These are phyloP conservation scores for Coluber constrictor DNA, from an alignment of 2,797 vertebrate species.

Conservation along the genomic window DNA sequence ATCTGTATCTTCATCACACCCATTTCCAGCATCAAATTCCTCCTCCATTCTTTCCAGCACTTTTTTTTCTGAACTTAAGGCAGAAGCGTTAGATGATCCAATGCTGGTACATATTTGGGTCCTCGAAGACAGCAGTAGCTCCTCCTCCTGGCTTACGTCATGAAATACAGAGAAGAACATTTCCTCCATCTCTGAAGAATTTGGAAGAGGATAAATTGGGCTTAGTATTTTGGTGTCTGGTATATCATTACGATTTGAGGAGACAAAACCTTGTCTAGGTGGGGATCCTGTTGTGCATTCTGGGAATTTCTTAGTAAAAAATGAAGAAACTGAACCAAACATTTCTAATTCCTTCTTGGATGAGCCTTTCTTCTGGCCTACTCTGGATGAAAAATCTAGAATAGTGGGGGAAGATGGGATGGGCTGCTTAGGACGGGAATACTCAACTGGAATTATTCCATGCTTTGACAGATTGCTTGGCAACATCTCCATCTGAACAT, in stretches of 20 bases:
- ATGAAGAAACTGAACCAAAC: not conserved
- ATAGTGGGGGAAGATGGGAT: too few relatives aligned
- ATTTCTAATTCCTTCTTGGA: not conserved
- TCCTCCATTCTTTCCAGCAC: not conserved
- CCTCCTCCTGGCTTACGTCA: not conserved
- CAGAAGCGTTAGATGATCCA: too few relatives aligned
- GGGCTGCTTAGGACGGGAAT: not conserved
- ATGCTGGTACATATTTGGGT: not conserved
- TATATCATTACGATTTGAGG: not conserved
- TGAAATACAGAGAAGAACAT: not conserved
- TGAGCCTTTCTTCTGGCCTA: not conserved
- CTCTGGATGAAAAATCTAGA: not conserved
- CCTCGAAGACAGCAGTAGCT: not conserved
- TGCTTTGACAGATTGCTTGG: not conserved
- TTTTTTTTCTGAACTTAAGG: not conserved
- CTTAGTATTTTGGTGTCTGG: not conserved
- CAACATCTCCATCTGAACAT: too few relatives aligned
- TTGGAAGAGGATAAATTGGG: not conserved
- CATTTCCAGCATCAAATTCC: not conserved
- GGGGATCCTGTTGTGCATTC: not conserved
- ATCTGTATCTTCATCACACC: not conserved
- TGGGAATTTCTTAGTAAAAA: not conserved
- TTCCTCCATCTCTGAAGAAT: not conserved
- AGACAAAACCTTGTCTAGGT: not conserved
- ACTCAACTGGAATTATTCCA: too few relatives aligned